phyloP scores from a whole-genome alignment of 2,888 invertebrate species.

The Acanthococcus lagerstroemiae region DNA sequence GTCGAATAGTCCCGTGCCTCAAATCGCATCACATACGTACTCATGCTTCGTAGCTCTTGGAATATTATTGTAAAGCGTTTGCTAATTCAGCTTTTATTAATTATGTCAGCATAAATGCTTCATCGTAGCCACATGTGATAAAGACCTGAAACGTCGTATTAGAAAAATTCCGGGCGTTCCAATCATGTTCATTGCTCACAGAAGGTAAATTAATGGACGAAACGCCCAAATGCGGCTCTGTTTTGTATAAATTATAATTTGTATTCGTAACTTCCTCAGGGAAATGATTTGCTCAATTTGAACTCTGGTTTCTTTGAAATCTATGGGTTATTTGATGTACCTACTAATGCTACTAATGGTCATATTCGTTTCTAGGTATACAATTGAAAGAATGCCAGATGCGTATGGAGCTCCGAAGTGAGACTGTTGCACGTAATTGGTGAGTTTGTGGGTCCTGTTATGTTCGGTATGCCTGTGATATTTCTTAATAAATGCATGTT shows the following conservation, averaged over 20 bases:
- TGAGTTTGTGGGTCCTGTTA: no score
- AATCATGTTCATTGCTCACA: slow-evolving; percentile 91
- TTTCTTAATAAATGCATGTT: no score
- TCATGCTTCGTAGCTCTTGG: background rate
- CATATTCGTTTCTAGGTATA: slow-evolving; percentile 49
- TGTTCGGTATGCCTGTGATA: no score
- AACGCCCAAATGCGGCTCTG: background rate
- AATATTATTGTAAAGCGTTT: background rate
- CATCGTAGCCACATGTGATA: slow-evolving; percentile 98
- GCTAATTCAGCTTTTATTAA: slow-evolving; percentile 4
- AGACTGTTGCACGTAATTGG: no score
- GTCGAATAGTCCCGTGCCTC: background rate
- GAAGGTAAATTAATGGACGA: slow-evolving; percentile 48
- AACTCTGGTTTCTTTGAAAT: background rate
- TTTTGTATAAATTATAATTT: background rate
- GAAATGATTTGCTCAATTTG: background rate
- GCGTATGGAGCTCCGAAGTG: slow-evolving; percentile 87
- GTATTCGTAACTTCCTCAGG: background rate
- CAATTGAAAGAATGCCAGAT: slow-evolving; percentile 98
- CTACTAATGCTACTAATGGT: slow-evolving; percentile 2
- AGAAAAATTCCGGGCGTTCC: slow-evolving; percentile 98
- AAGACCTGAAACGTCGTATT: slow-evolving; percentile 87
- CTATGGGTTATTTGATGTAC: background rate
- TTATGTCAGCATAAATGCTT: slow-evolving; percentile 85
- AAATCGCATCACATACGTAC: background rate